Evolutionary conservation across 2,797 vertebrate genomes (phyloP).

Genomic region (Mormyrops boulengeri): DNA sequence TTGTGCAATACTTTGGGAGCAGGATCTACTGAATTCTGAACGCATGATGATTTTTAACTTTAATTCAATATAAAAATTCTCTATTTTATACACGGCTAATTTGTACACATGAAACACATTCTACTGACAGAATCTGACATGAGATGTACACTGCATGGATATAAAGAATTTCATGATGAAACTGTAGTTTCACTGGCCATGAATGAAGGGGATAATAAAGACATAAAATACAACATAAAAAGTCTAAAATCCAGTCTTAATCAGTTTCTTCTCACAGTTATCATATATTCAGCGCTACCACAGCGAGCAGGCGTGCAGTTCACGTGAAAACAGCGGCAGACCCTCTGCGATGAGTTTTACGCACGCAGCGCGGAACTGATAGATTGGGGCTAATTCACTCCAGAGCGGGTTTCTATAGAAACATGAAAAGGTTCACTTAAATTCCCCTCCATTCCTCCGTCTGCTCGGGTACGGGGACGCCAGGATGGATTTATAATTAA

Average conservation of each 20-base stretch:
- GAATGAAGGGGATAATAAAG: background rate
- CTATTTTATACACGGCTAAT: background rate
- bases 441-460: background rate
- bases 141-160: background rate
- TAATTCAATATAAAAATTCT: conserved; percentile 34
- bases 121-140: background rate
- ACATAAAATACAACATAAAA: background rate
- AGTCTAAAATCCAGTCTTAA: background rate
- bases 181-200: background rate
- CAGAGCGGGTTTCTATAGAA: conserved; percentile 24
- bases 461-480: background rate
- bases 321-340: background rate
- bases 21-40: conserved; percentile 41
- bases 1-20: conserved; percentile 44
- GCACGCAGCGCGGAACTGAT: background rate
- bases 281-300: background rate
- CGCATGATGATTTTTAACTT: background rate
- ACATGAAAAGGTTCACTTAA: conserved; percentile 7
- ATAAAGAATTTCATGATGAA: background rate
- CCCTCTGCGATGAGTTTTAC: background rate
- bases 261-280: background rate
- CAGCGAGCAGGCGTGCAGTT: background rate
- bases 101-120: background rate
- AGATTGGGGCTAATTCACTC: conserved; percentile 7
- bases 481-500: background rate